Evolutionary conservation across 2,888 invertebrate genomes (phyloP).

Genomic region (Julus scanicus): DNA sequence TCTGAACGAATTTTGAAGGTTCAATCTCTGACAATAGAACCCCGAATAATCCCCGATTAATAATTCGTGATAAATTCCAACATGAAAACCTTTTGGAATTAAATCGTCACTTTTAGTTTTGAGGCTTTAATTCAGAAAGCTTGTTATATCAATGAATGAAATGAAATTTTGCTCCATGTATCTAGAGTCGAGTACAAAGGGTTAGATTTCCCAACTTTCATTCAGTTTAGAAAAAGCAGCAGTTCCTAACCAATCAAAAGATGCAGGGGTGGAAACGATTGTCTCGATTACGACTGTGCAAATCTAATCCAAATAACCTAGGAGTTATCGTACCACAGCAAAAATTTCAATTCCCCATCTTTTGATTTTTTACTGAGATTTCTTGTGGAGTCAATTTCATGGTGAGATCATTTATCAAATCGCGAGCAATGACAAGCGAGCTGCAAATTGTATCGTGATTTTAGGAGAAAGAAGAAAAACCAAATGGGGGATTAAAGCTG

Average conservation of each 20-base stretch:
- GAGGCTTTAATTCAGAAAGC: too few species aligned
- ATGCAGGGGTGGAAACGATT: not conserved
- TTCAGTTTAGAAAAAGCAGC: not conserved
- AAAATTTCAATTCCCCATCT: constrained; percentile 20
- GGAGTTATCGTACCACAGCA: not conserved
- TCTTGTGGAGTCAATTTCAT: not conserved
- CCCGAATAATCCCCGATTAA: too few species aligned
- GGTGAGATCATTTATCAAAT: constrained; percentile 26
- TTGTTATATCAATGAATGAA: too few species aligned
- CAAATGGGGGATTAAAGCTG: not conserved
- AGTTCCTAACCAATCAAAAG: not conserved
- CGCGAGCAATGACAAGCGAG: constrained; percentile 33
- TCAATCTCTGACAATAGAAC: too few species aligned
- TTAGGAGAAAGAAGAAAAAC: constrained; percentile 11
- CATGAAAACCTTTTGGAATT: too few species aligned
- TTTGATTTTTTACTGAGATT: constrained; percentile 14
- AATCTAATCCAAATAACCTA: not conserved
- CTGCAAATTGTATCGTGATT: constrained; percentile 33
- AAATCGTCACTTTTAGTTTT: too few species aligned
- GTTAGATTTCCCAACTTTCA: not conserved
- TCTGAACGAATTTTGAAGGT: too few species aligned
- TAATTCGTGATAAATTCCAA: too few species aligned
- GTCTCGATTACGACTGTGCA: not conserved
- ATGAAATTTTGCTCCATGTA: not conserved
- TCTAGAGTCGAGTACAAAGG: too few species aligned